These are phyloP conservation scores for Abrostola triplasia DNA, from an alignment of 2,888 invertebrate genomes.

Conservation along the genomic window DNA sequence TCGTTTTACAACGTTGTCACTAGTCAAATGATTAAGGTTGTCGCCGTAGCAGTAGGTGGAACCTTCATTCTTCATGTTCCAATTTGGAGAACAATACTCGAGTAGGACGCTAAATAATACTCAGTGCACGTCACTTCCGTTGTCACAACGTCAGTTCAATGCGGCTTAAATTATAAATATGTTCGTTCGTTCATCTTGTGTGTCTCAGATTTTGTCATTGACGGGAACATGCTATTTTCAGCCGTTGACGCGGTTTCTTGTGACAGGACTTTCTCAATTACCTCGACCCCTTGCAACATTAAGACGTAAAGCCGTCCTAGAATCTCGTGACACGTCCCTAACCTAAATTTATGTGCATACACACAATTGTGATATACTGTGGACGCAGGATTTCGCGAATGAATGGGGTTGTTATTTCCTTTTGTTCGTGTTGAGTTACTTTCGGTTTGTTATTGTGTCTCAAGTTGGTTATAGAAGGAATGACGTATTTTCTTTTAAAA, in stretches of 20 bases:
- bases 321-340: conserved; percentile 21
- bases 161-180: conserved; percentile 8
- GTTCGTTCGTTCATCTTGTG: not conserved
- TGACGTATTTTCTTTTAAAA: too few relatives aligned
- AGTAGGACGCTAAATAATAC: conserved; percentile 45
- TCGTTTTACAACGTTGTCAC: conserved; percentile 38
- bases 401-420: conserved; percentile 33
- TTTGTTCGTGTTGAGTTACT: conserved; percentile 8
- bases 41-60: conserved; percentile 9
- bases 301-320: conserved; percentile 20
- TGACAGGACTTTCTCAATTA: conserved; percentile 2
- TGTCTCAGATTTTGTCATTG: conserved; percentile 8
- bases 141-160: conserved; percentile 11
- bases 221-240: conserved; percentile 22
- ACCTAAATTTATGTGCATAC: conserved; percentile 24
- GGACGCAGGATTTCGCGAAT: conserved; percentile 35
- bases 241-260: conserved; percentile 8
- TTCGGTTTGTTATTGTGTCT: conserved; percentile 18
- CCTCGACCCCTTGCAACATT: conserved; percentile 15
- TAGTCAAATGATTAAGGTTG: conserved; percentile 10
- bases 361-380: conserved; percentile 38
- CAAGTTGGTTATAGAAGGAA: not conserved
- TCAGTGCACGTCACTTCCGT: conserved; percentile 41
- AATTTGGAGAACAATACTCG: conserved; percentile 52
- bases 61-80: conserved; percentile 23